These are phyloP conservation scores for Butorides virescens DNA, from an alignment of 2,113 vertebrate species.

Conservation along the genomic window DNA sequence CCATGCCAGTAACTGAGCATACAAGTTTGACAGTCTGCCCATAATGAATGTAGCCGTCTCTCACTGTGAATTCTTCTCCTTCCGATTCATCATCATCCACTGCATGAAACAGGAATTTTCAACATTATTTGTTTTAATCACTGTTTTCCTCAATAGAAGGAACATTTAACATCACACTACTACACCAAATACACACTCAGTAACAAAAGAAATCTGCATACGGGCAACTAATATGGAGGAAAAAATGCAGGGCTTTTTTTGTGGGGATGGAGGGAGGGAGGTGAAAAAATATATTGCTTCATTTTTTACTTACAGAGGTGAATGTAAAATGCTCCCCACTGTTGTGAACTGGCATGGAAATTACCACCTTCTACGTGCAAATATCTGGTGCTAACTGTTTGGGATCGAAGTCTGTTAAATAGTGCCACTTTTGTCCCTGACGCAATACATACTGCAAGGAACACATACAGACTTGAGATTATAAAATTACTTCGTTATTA, in stretches of 20 bases:
- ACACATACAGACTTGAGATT: constrained; percentile 54
- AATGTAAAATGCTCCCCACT: constrained; percentile 99
- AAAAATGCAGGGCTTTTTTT: not conserved
- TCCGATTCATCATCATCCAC: constrained; percentile 99
- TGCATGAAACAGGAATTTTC: constrained; percentile 63
- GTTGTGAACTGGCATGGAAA: constrained; percentile 98
- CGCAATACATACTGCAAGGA: constrained; percentile 93
- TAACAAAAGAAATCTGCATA: not conserved
- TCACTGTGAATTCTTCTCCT: constrained; percentile 98
- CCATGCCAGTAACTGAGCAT: constrained; percentile 99
- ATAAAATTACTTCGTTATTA: constrained; percentile 5
- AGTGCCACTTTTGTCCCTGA: constrained; percentile 99
- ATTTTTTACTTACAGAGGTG: constrained; percentile 90
- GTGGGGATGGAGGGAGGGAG: not conserved
- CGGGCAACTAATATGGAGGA: not conserved
- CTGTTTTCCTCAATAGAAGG: not conserved
- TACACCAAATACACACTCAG: not conserved
- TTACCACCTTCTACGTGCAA: constrained; percentile 98
- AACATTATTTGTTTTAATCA: constrained; percentile 8
- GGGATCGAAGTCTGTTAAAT: constrained; percentile 97
- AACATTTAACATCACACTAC: not conserved
- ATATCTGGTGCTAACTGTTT: constrained; percentile 98
- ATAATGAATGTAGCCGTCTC: constrained; percentile 98
- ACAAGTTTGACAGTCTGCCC: constrained; percentile 98
- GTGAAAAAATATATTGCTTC: not conserved